Percentiles rank a stretch among this genome's conserved stretches.
Evolutionary conservation across 2,797 vertebrate genomes (phyloP).

Genomic region (Natrix natrix): DNA sequence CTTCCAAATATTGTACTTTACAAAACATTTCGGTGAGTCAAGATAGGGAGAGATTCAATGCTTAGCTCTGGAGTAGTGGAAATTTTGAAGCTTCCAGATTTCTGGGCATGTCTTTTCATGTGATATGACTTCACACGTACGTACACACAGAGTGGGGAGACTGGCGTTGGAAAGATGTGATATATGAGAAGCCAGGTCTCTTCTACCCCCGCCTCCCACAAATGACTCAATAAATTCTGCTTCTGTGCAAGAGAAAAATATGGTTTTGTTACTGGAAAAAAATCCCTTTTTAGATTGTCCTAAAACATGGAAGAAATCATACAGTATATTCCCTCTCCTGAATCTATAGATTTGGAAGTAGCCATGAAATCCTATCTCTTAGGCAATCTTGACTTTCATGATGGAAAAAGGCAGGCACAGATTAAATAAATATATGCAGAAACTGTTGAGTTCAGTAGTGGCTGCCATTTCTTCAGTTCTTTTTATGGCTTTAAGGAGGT

Average conservation of each 20-base stretch:
- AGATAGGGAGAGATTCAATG: neutral
- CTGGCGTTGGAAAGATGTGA: neutral
- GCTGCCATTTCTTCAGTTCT: neutral
- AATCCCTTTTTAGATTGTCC: neutral
- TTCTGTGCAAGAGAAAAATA: neutral
- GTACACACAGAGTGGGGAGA: neutral
- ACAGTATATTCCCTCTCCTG: neutral
- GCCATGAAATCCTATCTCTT: neutral
- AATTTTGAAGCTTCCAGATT: neutral
- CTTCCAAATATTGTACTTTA: neutral
- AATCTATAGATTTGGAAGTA: neutral
- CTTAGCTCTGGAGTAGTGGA: neutral
- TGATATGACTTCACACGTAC: neutral
- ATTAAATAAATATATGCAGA: neutral
- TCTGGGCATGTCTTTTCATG: constrained; percentile 8
- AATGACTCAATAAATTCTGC: neutral
- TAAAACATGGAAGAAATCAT: neutral
- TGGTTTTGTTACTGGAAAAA: neutral
- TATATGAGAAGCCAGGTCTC: neutral
- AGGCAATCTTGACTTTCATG: neutral
- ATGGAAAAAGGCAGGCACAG: neutral
- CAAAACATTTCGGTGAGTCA: neutral
- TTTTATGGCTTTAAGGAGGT: neutral
- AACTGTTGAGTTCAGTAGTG: neutral
- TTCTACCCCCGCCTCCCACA: neutral